A percentile compares a stretch with the other conserved stretches of the same genome.
Conservation (phyloP, 1,140 invertebrate genomes). For the Alviniconcha marisindica region DNA sequence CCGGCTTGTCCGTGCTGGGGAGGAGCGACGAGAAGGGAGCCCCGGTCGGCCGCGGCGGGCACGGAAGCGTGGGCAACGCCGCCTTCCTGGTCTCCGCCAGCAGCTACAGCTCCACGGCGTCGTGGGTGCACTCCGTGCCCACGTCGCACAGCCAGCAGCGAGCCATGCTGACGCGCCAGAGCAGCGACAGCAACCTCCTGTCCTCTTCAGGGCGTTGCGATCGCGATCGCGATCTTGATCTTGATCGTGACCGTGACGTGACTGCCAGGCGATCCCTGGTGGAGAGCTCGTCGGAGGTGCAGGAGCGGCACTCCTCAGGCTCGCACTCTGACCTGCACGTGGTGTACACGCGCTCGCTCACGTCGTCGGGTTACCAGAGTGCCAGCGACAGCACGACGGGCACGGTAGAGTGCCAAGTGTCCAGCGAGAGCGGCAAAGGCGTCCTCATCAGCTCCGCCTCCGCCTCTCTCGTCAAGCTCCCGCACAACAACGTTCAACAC, state of each 20-base stretch:
- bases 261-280: background rate
- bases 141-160: background rate
- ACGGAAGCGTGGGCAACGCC: background rate
- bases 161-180: background rate
- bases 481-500: background rate
- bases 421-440: background rate
- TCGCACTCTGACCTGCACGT: slow-evolving; percentile 11
- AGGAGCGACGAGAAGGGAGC: background rate
- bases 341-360: slow-evolving; percentile 1
- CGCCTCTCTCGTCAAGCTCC: background rate
- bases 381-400: background rate
- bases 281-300: background rate
- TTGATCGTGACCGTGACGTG: background rate
- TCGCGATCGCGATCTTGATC: too few relatives aligned
- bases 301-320: background rate
- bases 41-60: too few relatives aligned
- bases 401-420: background rate
- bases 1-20: too few relatives aligned
- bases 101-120: slow-evolving; percentile 9
- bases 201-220: background rate
- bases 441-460: background rate
- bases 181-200: background rate
- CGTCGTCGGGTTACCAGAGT: slow-evolving; percentile 24
- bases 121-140: background rate
- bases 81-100: background rate